A percentile compares a stretch with the other conserved stretches of the same genome.
phyloP scores from a whole-genome alignment of 2,113 vertebrate genomes.

The Axis porcinus region DNA sequence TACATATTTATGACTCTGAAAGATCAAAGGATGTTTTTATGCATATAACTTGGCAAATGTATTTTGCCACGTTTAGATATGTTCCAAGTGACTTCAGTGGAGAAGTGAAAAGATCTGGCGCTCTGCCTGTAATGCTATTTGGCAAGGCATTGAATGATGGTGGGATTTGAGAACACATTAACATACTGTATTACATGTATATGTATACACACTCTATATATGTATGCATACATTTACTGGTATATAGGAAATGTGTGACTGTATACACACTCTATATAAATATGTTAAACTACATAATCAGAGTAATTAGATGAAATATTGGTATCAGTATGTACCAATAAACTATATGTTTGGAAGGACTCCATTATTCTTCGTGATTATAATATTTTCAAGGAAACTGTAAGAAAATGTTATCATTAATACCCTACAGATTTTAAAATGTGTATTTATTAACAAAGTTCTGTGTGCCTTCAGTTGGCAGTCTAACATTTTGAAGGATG shows the following conservation, averaged over 20 bases:
- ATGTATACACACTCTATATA: slow-evolving; percentile 74
- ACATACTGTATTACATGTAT: slow-evolving; percentile 76
- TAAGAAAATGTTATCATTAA: neutral
- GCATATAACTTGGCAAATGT: slow-evolving; percentile 86
- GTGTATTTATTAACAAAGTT: neutral
- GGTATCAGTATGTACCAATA: neutral
- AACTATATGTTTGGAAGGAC: neutral
- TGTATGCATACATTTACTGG: slow-evolving; percentile 48
- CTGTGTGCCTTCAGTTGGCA: neutral
- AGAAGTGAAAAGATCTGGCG: slow-evolving; percentile 81
- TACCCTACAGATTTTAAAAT: neutral
- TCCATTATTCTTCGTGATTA: neutral
- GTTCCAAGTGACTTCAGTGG: slow-evolving; percentile 85
- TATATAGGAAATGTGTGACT: slow-evolving; percentile 62
- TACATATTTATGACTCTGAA: slow-evolving; percentile 87
- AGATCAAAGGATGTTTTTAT: slow-evolving; percentile 88
- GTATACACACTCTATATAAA: slow-evolving; percentile 50
- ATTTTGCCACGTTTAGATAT: slow-evolving; percentile 81
- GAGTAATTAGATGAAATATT: neutral
- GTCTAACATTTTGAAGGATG: neutral
- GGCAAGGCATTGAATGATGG: slow-evolving; percentile 82
- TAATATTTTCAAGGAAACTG: neutral
- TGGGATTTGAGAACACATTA: slow-evolving; percentile 78
- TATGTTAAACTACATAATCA: slow-evolving; percentile 21
- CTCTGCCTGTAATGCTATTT: slow-evolving; percentile 81